A percentile compares a stretch with the other conserved stretches of the same genome.
phyloP scores from a whole-genome alignment of 2,888 invertebrate species.

The Drosophila lutescens region DNA sequence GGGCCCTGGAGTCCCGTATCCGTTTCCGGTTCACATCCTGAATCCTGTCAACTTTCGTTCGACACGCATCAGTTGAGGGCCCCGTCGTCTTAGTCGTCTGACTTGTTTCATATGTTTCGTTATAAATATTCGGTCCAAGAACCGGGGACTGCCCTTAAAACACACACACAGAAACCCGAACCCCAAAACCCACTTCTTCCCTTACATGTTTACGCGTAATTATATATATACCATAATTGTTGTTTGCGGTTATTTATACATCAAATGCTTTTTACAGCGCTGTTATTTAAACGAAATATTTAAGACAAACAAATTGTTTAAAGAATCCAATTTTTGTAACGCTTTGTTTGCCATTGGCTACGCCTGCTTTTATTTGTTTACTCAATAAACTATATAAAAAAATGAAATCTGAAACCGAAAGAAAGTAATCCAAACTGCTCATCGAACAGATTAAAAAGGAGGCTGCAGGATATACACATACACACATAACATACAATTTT shows the following conservation, averaged over 20 bases:
- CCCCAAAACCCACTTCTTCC: conserved; percentile 30
- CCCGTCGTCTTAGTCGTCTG: conserved; percentile 14
- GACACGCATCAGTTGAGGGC: conserved; percentile 47
- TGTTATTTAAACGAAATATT: conserved; percentile 65
- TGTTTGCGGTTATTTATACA: conserved; percentile 67
- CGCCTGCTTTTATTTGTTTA: conserved; percentile 64
- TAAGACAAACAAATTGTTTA: conserved; percentile 71
- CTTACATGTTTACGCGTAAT: conserved; percentile 45
- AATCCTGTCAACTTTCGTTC: conserved; percentile 26
- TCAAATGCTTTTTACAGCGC: conserved; percentile 74
- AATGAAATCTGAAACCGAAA: conserved; percentile 8
- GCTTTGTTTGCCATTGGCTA: conserved; percentile 71
- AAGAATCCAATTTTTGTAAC: conserved; percentile 67
- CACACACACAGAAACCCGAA: conserved; percentile 41
- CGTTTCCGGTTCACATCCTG: conserved; percentile 22
- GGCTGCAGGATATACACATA: conserved; percentile 32
- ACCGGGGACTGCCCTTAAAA: conserved; percentile 42
- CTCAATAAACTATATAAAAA: conserved; percentile 58
- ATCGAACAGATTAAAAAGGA: conserved; percentile 27
- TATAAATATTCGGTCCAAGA: conserved; percentile 41
- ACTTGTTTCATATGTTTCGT: conserved; percentile 42
- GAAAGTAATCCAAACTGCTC: conserved; percentile 29
- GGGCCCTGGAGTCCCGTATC: conserved; percentile 5
- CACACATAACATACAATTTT: conserved; percentile 8
- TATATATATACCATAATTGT: conserved; percentile 72